Percentiles rank a stretch among this genome's conserved stretches.
Conservation (phyloP, 1,140 invertebrate species). For the Manduca sexta region DNA sequence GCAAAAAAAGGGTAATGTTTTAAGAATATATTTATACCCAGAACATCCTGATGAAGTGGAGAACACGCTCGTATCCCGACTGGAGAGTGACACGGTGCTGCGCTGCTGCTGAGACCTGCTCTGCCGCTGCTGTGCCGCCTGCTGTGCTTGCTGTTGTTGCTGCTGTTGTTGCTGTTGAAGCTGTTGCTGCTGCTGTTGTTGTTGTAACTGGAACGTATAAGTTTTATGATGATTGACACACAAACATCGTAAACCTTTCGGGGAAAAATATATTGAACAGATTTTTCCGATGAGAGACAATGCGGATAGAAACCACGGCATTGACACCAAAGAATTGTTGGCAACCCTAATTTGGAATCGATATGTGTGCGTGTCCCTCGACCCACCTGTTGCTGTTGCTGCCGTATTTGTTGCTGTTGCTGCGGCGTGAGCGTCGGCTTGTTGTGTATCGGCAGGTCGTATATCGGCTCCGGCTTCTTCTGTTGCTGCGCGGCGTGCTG, state of each 20-base stretch:
- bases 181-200: slow-evolving; percentile 21
- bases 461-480: slow-evolving; percentile 55
- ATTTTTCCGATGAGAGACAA: no score
- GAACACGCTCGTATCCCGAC: slow-evolving; percentile 60
- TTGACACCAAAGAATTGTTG: no score
- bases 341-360: no score
- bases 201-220: slow-evolving; percentile 18
- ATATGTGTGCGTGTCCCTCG: no score
- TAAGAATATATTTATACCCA: slow-evolving; percentile 33
- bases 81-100: slow-evolving; percentile 42
- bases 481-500: slow-evolving; percentile 23
- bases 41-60: slow-evolving; percentile 62
- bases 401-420: slow-evolving; percentile 42
- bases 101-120: slow-evolving; percentile 21
- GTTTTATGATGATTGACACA: not conserved
- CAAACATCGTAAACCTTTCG: no score
- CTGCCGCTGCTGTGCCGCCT: slow-evolving; percentile 15
- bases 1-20: no score
- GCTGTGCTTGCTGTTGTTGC: slow-evolving; percentile 11
- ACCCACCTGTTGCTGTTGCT: slow-evolving; percentile 18
- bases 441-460: slow-evolving; percentile 59
- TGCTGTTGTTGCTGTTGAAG: slow-evolving; percentile 20
- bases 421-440: slow-evolving; percentile 48
- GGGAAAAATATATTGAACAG: no score
- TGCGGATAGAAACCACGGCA: no score